Base-by-base conservation (phyloP, 2,113 vertebrate species). In the Bettongia penicillata region DNA sequence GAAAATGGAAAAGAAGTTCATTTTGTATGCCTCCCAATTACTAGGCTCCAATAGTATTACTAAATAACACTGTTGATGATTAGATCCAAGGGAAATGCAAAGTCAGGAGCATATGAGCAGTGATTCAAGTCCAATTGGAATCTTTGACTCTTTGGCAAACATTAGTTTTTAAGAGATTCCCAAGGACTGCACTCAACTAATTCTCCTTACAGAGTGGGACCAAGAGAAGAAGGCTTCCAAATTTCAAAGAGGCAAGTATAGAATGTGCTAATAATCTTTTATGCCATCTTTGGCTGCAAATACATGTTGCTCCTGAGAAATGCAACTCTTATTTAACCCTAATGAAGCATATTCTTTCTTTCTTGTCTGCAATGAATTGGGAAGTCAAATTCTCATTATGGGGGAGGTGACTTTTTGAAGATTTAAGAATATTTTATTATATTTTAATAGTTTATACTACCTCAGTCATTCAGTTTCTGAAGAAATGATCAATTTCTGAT, bases 101-200 rank as follows among this genome's bases (percentile, higher is more conserved):
- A 95, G 49, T 26, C 24, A 77, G 93, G 53, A 96, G 51, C 51
- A 91, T 91, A 96, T 95, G 95, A 97, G 47, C 48, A 89, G 89
- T 14, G 92, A 50, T 68, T 89, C 55, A 50, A 16, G 28, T 94
- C 55, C 84, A 93, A 25, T 91, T 94, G 92, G 49, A 96, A 95
- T 93, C 24, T 52, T 93, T 55, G 6, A 84, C 31, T 84, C 68
- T 68, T 68, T 84, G 68, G 0, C 91, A 49, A 51, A 25, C 47
- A 47, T 93, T 93, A 43, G 51, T 96, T 95, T 96, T 94, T 92
- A 96, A 96, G 95, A 97, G 96, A 96, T 92, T 96, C 53, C 6
- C 19, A 93, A 68, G 94, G 3, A 84, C 25, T 91, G 51, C 94
- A 52, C 51, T 57, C 0, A 43, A 53, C 26, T 90, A 57, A 93